Base-by-base conservation (phyloP, 2,113 vertebrate genomes). In the Trogon melanurus region DNA sequence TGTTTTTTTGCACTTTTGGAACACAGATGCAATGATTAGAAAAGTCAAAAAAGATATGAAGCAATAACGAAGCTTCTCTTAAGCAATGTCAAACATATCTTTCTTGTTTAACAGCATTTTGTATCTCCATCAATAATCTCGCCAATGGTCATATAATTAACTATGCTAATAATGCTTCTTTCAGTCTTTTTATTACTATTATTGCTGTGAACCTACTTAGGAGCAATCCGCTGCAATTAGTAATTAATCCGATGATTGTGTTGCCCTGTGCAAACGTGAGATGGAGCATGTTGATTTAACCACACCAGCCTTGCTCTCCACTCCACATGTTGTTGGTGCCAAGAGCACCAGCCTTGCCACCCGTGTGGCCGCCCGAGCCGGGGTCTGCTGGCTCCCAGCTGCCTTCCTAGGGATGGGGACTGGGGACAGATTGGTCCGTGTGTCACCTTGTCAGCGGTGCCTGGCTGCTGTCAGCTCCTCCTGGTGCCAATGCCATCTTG, bases 71-170 rank as follows among this genome's bases (percentile, higher is more conserved):
- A 90, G 88, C 86, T 80, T 48, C 69, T 94, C 91, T 92, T 96
- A 82, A 61, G 85, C 21, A 85, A 92, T 45, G 93, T 83, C 93
- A 79, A 85, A 95, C 94, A 13, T 95, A 94, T 93, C 93, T 95
- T 97, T 97, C 96, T 96, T 93, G 96, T 96, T 97, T 75, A 93
- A 97, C 96, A 96, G 48, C 95, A n/a, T 95, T 95, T 93, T 84
- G 58, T 92, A 78, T 95, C 95, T 95, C 79, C 48, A 61, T 79
- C 76, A 91, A 79, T 89, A 57, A 79, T 93, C 96, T 96, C 6
- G 20, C 89, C 95, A 82, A 83, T 86, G 51, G 71, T 93, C 88
- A 94, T 93, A 85, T 94, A 88, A 97, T 96, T 96, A 96, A 94
- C 91, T 93, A 75, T 85, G 92, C 88, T 96, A 96, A 95, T 93